These are phyloP conservation scores for Ivindomyrus marchei DNA, from an alignment of 2,113 vertebrate species.

Conservation along the genomic window DNA sequence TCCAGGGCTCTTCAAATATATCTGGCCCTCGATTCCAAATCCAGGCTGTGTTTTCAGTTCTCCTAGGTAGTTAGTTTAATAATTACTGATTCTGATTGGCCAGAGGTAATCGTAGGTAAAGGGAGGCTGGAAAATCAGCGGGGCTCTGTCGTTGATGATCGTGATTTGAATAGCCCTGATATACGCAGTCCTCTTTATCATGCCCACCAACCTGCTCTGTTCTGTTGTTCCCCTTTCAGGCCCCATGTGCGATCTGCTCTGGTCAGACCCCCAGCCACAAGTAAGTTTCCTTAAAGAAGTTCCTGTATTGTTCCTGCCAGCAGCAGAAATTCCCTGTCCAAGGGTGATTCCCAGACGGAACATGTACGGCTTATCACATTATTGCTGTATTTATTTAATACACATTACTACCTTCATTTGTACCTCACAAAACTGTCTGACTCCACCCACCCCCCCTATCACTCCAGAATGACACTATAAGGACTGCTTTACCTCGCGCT, in stretches of 20 bases:
- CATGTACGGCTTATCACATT: no score
- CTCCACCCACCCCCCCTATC: not conserved
- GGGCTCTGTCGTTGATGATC: not conserved
- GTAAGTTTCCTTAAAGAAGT: conserved; percentile 52
- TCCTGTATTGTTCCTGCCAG: not conserved
- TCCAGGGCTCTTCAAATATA: not conserved
- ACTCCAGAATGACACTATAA: not conserved
- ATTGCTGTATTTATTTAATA: not conserved
- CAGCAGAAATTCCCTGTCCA: not conserved
- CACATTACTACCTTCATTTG: not conserved
- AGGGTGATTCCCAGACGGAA: not conserved
- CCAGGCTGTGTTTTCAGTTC: not conserved
- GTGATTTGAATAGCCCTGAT: not conserved
- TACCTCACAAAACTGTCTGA: not conserved
- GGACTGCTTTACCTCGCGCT: not conserved
- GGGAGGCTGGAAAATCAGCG: no score
- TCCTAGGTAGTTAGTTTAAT: not conserved
- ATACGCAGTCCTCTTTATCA: not conserved
- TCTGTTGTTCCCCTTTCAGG: conserved; percentile 50
- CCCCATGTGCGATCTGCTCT: conserved; percentile 90
- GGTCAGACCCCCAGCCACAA: conserved; percentile 87
- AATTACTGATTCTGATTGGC: not conserved
- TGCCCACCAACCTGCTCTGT: not conserved
- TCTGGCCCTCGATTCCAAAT: not conserved
- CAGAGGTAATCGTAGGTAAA: not conserved